Evolutionary conservation across 2,888 invertebrate species (phyloP).

Genomic region (Cotesia congregata): DNA sequence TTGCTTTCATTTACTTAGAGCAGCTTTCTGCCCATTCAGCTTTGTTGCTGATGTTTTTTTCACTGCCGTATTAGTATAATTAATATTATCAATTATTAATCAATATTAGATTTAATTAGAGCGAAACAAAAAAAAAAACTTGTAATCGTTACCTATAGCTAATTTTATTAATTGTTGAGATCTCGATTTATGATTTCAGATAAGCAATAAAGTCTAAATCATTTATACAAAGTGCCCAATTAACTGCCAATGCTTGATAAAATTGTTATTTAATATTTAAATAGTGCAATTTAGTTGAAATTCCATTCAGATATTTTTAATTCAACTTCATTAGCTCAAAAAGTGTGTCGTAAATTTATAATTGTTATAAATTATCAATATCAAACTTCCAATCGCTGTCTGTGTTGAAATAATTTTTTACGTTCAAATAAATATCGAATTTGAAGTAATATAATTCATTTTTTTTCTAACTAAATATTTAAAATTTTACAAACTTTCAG

Average conservation of each 20-base stretch:
- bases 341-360: not conserved
- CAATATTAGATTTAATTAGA: too few relatives aligned
- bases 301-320: not conserved
- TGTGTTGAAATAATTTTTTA: not conserved
- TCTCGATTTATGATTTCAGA: slow-evolving; percentile 8
- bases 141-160: slow-evolving; percentile 7
- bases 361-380: not conserved
- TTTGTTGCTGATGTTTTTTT: not conserved
- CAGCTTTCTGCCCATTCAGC: not conserved
- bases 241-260: slow-evolving; percentile 36
- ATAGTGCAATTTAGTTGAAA: not conserved
- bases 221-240: slow-evolving; percentile 5
- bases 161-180: slow-evolving; percentile 3
- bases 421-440: not conserved
- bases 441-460: not conserved
- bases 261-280: not conserved
- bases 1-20: not conserved
- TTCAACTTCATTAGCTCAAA: not conserved
- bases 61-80: not conserved
- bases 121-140: not conserved
- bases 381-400: not conserved
- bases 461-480: not conserved
- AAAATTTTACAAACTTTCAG: not conserved
- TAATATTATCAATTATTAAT: not conserved
- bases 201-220: not conserved